Evolutionary conservation across 2,888 invertebrate genomes (phyloP).

Genomic region (Cepaea hortensis): DNA sequence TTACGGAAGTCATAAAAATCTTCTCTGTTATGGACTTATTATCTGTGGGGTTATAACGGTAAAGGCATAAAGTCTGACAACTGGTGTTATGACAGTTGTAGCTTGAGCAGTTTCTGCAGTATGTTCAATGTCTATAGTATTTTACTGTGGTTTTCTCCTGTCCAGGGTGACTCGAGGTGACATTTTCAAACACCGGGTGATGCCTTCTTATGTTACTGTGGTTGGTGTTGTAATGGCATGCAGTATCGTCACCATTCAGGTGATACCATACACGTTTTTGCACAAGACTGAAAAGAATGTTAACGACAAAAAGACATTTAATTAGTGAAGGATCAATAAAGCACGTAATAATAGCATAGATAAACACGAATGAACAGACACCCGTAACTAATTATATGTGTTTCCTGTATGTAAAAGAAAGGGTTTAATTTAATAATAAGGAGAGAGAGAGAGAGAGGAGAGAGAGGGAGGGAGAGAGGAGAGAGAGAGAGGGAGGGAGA

Average conservation of each 20-base stretch:
- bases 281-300: conserved; percentile 3
- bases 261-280: neutral
- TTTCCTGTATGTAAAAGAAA: no score
- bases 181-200: neutral
- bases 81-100: no score
- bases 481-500: no score
- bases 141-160: neutral
- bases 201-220: neutral
- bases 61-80: no score
- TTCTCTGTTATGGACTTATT: neutral
- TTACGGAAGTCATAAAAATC: neutral
- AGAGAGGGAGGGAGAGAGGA: no score
- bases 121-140: neutral
- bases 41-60: neutral
- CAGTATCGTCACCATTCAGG: neutral
- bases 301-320: neutral
- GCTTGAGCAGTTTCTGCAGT: neutral
- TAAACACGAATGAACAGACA: no score
- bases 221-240: neutral
- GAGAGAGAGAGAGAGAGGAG: no score
- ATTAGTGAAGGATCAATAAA: no score
- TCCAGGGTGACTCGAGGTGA: neutral
- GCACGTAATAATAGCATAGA: no score
- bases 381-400: no score
- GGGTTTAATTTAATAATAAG: neutral